These are phyloP conservation scores for Chironomus riparius DNA, from an alignment of 2,888 invertebrate genomes.

Conservation along the genomic window DNA sequence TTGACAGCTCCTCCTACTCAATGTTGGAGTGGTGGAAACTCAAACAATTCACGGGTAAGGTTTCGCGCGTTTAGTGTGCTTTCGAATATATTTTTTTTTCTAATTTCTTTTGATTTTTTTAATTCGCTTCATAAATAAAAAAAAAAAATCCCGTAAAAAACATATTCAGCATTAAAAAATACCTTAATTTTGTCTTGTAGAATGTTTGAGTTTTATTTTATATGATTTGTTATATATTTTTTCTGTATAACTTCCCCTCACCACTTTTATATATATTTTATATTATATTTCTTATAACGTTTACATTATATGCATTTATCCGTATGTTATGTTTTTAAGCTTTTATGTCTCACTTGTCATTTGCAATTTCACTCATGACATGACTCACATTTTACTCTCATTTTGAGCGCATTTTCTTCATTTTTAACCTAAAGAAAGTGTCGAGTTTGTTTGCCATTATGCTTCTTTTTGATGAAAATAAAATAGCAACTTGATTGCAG, in stretches of 20 bases:
- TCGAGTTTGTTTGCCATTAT: no score
- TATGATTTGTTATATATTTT: background rate
- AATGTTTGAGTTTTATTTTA: background rate
- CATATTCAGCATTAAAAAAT: no score
- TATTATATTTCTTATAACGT: background rate
- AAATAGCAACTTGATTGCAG: no score
- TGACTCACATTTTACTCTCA: background rate
- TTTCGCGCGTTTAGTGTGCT: background rate
- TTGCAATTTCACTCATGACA: background rate
- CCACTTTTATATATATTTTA: background rate
- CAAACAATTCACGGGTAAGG: slow-evolving; percentile 30
- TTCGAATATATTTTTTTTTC: background rate
- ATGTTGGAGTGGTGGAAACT: slow-evolving; percentile 28
- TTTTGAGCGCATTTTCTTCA: no score
- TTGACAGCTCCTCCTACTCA: slow-evolving; percentile 29
- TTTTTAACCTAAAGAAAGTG: no score
- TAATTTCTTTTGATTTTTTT: background rate
- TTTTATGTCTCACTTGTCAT: background rate
- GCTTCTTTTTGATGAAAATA: no score
- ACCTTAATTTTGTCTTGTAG: background rate
- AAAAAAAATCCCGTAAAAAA: no score
- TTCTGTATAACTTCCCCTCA: background rate
- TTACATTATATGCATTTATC: background rate
- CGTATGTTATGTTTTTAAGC: background rate
- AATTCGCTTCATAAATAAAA: background rate